Evolutionary conservation across 2,888 invertebrate species (phyloP).

Genomic region (Amorpha juglandis): DNA sequence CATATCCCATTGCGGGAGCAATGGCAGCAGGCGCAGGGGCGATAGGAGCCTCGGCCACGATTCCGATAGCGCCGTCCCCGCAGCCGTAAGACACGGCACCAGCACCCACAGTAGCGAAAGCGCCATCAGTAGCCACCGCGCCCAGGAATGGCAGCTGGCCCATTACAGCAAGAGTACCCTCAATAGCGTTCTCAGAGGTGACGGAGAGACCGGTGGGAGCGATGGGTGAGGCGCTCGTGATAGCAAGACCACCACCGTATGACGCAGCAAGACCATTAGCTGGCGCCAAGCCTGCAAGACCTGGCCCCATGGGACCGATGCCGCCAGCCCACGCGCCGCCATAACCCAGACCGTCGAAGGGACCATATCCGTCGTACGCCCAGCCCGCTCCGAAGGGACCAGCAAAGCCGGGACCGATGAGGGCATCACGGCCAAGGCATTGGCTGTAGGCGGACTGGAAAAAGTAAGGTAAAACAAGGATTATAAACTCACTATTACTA

Average conservation of each 20-base stretch:
- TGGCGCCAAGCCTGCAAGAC: not conserved
- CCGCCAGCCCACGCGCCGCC: constrained; percentile 25
- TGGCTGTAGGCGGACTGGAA: constrained; percentile 31
- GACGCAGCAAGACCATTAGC: constrained; percentile 34
- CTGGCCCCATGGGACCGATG: constrained; percentile 1
- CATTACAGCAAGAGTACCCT: constrained; percentile 45
- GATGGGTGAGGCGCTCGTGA: constrained; percentile 44
- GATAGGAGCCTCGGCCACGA: constrained; percentile 32
- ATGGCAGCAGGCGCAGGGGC: constrained; percentile 31
- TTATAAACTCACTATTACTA: no score
- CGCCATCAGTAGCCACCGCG: constrained; percentile 50
- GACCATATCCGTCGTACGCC: constrained; percentile 27
- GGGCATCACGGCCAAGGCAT: constrained; percentile 24
- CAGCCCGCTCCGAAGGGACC: constrained; percentile 18
- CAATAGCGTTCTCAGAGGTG: constrained; percentile 55
- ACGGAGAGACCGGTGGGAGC: constrained; percentile 52
- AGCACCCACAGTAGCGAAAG: constrained; percentile 45
- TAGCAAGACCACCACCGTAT: constrained; percentile 43
- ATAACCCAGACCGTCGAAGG: constrained; percentile 28
- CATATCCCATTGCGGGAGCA: constrained; percentile 28
- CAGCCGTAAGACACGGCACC: constrained; percentile 48
- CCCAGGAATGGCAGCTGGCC: constrained; percentile 55
- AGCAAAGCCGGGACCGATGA: constrained; percentile 5
- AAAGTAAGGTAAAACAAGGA: not conserved
- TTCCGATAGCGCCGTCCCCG: constrained; percentile 41